Evolutionary conservation across 2,888 invertebrate species (phyloP).

Genomic region (Eupithecia insigniata): DNA sequence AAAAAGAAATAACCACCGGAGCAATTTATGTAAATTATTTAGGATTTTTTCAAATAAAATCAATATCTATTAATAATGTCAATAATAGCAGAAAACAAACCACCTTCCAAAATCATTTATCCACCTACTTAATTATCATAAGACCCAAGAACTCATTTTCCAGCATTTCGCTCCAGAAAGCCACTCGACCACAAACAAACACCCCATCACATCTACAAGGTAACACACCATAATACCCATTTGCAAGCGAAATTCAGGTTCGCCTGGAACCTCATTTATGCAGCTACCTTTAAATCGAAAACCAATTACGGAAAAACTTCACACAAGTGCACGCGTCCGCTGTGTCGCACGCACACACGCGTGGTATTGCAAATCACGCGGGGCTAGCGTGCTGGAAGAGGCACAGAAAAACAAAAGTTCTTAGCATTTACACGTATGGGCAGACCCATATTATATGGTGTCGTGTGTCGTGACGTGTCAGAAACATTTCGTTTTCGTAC

Average conservation of each 20-base stretch:
- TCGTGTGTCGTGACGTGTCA: too few species aligned
- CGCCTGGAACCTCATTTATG: slow-evolving; percentile 52
- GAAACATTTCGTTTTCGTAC: too few species aligned
- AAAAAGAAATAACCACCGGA: background rate
- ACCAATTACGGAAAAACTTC: slow-evolving; percentile 81
- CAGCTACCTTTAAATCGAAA: slow-evolving; percentile 72
- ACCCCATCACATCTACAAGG: slow-evolving; percentile 26
- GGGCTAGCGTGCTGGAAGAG: slow-evolving; percentile 40
- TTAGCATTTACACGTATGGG: background rate
- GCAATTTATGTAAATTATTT: background rate
- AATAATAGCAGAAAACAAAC: background rate
- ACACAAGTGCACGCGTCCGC: slow-evolving; percentile 60
- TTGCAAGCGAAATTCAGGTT: slow-evolving; percentile 44
- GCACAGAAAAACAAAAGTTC: background rate
- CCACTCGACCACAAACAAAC: slow-evolving; percentile 10
- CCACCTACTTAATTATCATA: background rate
- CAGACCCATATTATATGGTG: too few species aligned
- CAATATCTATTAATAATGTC: background rate
- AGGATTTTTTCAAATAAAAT: background rate
- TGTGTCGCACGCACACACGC: slow-evolving; percentile 56
- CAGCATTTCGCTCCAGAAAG: slow-evolving; percentile 6
- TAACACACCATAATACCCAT: slow-evolving; percentile 42
- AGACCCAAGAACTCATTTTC: background rate
- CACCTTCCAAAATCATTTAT: background rate
- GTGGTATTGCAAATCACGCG: slow-evolving; percentile 41